These are phyloP conservation scores for Spisula solida DNA, from an alignment of 2,888 invertebrate genomes.

Conservation along the genomic window DNA sequence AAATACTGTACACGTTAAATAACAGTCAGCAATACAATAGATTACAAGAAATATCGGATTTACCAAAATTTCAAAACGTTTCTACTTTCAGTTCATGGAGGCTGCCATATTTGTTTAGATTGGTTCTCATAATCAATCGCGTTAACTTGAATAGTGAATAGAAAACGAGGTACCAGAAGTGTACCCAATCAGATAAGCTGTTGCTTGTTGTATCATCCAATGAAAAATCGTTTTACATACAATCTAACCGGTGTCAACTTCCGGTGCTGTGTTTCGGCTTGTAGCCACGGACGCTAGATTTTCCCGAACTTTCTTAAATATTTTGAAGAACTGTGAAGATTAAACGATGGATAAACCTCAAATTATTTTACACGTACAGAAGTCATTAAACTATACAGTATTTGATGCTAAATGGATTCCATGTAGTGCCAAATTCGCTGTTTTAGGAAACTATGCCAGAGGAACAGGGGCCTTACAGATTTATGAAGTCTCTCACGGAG, in stretches of 20 bases:
- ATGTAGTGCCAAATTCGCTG: constrained; percentile 96
- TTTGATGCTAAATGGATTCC: constrained; percentile 99
- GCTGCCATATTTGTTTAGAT: background rate
- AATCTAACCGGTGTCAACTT: constrained; percentile 47
- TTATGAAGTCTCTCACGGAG: constrained; percentile 90
- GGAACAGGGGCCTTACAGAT: constrained; percentile 94
- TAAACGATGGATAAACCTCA: constrained; percentile 93
- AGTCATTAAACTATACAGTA: constrained; percentile 93
- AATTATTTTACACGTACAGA: constrained; percentile 95
- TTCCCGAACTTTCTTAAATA: constrained; percentile 58
- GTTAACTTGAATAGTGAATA: background rate
- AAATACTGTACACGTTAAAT: background rate
- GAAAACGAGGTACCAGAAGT: background rate
- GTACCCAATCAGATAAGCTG: constrained; percentile 18
- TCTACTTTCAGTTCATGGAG: background rate
- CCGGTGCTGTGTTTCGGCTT: constrained; percentile 62
- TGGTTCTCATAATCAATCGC: background rate
- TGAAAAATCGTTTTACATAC: background rate
- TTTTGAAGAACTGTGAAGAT: background rate
- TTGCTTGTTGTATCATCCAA: background rate
- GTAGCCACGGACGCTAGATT: constrained; percentile 57
- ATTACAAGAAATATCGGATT: no score
- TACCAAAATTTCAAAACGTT: no score
- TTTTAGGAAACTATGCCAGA: constrained; percentile 94
- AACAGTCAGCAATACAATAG: no score